Evolutionary conservation across 2,888 invertebrate genomes (phyloP), one percentile per base, ranked within the genome.

Genomic region (Alsophila aescularia): DNA sequence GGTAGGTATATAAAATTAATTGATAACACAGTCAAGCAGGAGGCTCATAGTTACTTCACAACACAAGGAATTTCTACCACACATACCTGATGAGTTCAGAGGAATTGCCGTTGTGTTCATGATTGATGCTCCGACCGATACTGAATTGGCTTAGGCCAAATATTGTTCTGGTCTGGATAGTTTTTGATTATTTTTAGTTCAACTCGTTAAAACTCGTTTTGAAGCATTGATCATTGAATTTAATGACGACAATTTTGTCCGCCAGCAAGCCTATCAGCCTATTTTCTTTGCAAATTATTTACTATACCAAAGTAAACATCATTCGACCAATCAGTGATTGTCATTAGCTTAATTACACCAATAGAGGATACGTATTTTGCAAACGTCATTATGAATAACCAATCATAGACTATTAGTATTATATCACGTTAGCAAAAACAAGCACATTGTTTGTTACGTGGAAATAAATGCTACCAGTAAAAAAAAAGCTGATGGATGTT

Each of bases 71-170:
- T 29, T 35, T 18, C 2, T 36, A 53, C 27, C 43, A 49, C 56
- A 63, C 60, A 32, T 66, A 78, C 79, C 77, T 73, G 77, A 70
- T 47, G 74, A 70, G 61, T 67, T 52, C 9, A 45, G 40, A 14
- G 52, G 73, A 21, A 77, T 60, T 49, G 62, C 57, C 41, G 60
- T 75, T 70, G 71, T 70, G 69, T 77, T 77, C 75, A 75, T 77
- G 67, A 62, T 75, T 62, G 42, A 43, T 44, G 41, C 31, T 42
- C 45, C 21, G 31, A 42, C 50, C 36, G 31, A 51, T 15, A 52
- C 32, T 52, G 40, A 52, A 49, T 49, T 52, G 44, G 48, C 44
- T 42, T 48, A 41, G 43, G 61, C 52, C 45, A 54, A 52, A 60
- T 61, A 40, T 61, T 52, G 41, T 43, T 47, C 41, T 47, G 44